A percentile compares a stretch with the other conserved stretches of the same genome.
Evolutionary conservation across 2,797 vertebrate species (phyloP).

Genomic region (Phoeniculus purpureus): DNA sequence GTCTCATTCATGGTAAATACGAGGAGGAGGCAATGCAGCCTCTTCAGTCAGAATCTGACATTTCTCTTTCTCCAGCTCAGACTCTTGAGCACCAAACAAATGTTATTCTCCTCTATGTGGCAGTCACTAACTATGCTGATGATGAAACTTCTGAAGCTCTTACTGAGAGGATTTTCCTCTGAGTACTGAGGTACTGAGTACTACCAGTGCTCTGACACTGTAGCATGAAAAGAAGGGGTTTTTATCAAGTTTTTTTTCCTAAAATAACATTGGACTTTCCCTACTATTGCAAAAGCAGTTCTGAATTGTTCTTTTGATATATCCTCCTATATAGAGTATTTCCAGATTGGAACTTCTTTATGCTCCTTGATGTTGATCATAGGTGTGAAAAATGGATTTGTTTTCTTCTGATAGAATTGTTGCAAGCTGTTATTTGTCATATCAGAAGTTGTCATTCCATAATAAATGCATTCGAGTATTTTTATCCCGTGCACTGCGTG

Average conservation of each 20-base stretch:
- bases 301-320: not conserved
- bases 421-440: not conserved
- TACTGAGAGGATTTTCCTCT: not conserved
- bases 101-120: not conserved
- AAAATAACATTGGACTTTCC: not conserved
- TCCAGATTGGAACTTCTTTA: not conserved
- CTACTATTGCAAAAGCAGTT: not conserved
- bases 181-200: not conserved
- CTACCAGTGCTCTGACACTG: not conserved
- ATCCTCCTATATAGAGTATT: not conserved
- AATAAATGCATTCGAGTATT: not conserved
- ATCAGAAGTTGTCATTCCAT: not conserved
- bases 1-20: not conserved
- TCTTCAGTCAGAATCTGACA: not conserved
- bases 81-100: not conserved
- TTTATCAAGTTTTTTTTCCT: not conserved
- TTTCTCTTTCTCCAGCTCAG: not conserved
- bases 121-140: not conserved
- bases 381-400: fast-evolving
- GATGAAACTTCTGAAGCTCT: not conserved
- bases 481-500: not conserved
- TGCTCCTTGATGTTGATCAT: fast-evolving
- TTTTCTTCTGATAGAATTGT: not conserved
- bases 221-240: not conserved
- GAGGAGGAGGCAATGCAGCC: not conserved